Evolutionary conservation across 2,797 vertebrate genomes (phyloP), one percentile per base, ranked within the genome.

Genomic region (Siniperca undulata): DNA sequence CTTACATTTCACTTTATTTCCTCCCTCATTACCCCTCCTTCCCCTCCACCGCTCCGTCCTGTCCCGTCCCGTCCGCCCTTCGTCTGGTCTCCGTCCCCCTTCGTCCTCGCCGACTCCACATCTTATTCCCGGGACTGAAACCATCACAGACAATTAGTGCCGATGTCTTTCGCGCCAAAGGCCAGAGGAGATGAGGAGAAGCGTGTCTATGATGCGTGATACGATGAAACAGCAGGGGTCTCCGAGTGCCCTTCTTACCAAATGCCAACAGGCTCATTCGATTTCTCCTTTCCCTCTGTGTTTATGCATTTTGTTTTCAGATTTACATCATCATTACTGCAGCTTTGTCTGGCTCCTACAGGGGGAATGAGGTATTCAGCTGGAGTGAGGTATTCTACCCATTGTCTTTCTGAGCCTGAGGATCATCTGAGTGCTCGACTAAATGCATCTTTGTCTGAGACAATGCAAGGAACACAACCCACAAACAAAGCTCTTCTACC

Each of bases 231-330:
- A 88, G 85, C 46, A 8, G 88, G 86, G 78, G 74, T 90, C 80
- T 87, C 56, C 7, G 3, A 80, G 61, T 90, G 87, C 86, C 85
- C 87, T 91, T 91, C 81, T 88, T 84, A 81, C 76, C 74, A 92
- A 94, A 93, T 92, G 85, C 84, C 89, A 92, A 82, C 84, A 77
- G 64, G 81, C 82, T 88, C 84, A 46, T 92, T 91, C 77, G 68
- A 40, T 90, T 89, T 86, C 77, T 86, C 74, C 68, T 83, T 77
- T 69, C 38, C 64, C 46, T 44, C 53, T 62, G 73, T 69, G 60
- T 80, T 64, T 59, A 56, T 83, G 75, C 60, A 78, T 89, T 92
- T 91, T 92, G 90, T 93, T 88, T 92, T 88, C 80, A 85, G 80
- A 91, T 92, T 89, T 88, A 80, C 88, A 84, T 89, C 91, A 88